Percentiles rank a stretch among this genome's conserved stretches.
Conservation (phyloP, 2,113 vertebrate genomes). For the Ondatra zibethicus region DNA sequence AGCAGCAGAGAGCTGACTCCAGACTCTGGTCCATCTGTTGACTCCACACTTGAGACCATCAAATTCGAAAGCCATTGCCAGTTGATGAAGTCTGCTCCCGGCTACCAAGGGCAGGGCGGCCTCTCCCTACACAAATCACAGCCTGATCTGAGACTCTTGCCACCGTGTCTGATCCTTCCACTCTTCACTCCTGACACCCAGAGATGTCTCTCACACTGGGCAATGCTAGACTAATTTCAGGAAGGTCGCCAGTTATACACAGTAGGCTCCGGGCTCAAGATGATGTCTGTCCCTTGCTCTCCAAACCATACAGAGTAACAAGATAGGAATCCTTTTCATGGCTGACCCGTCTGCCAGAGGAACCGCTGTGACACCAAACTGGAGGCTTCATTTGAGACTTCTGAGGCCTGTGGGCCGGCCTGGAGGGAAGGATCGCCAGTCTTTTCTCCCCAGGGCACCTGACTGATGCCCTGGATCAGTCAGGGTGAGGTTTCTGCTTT, state of each 20-base stretch:
- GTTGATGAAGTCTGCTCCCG: background rate
- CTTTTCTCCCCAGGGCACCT: background rate
- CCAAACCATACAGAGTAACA: background rate
- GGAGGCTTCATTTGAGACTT: background rate
- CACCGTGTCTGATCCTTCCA: too few relatives aligned
- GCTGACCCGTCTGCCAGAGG: background rate
- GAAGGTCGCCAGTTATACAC: background rate
- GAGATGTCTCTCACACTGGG: background rate
- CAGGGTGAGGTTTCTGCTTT: background rate
- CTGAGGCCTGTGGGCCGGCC: background rate
- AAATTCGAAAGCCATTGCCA: background rate
- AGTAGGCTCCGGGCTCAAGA: too few relatives aligned
- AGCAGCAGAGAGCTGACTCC: too few relatives aligned
- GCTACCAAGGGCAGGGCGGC: background rate
- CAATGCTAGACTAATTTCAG: background rate
- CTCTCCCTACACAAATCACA: background rate
- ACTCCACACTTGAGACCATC: background rate
- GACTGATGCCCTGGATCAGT: too few relatives aligned
- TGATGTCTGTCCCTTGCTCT: too few relatives aligned
- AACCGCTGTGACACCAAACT: background rate
- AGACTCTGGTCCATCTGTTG: background rate
- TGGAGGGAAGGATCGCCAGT: too few relatives aligned
- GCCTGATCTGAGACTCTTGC: background rate
- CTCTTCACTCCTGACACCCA: background rate
- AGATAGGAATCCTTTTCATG: background rate